phyloP scores from a whole-genome alignment of 1,140 invertebrate species.

The Eriocheir sinensis region DNA sequence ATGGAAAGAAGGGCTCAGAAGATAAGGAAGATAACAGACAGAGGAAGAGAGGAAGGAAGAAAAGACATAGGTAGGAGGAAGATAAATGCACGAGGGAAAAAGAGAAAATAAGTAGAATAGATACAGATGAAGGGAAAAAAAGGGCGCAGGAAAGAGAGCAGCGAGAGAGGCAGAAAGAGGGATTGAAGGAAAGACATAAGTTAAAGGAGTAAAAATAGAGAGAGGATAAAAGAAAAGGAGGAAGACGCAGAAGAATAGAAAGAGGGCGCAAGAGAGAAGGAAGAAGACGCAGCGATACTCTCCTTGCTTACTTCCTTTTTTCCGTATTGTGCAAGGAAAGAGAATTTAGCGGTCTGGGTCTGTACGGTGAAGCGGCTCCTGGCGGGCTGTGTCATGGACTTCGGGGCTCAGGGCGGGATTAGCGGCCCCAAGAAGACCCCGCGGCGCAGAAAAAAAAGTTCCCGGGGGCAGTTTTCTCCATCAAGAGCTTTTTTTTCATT shows the following conservation, averaged over 20 bases:
- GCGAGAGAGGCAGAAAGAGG: background rate
- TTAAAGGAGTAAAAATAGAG: no score
- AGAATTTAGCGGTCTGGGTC: background rate
- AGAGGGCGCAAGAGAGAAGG: background rate
- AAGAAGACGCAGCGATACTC: background rate
- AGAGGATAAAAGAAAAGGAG: no score
- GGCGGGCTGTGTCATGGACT: background rate
- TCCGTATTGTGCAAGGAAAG: background rate
- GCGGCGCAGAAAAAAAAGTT: background rate
- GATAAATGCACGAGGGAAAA: no score
- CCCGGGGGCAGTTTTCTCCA: background rate
- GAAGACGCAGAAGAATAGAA: background rate
- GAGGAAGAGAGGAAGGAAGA: constrained; percentile 13
- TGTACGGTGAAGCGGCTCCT: background rate
- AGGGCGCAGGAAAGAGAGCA: no score
- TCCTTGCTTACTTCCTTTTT: background rate
- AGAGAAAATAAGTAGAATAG: background rate
- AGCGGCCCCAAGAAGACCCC: background rate
- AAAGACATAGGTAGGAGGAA: background rate
- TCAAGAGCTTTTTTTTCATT: no score
- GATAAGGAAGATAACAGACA: background rate
- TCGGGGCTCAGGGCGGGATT: background rate
- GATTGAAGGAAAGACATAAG: background rate
- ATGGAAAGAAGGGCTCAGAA: no score
- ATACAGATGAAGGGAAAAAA: background rate